Conservation (phyloP, 1,140 invertebrate species). For the Homarus americanus region DNA sequence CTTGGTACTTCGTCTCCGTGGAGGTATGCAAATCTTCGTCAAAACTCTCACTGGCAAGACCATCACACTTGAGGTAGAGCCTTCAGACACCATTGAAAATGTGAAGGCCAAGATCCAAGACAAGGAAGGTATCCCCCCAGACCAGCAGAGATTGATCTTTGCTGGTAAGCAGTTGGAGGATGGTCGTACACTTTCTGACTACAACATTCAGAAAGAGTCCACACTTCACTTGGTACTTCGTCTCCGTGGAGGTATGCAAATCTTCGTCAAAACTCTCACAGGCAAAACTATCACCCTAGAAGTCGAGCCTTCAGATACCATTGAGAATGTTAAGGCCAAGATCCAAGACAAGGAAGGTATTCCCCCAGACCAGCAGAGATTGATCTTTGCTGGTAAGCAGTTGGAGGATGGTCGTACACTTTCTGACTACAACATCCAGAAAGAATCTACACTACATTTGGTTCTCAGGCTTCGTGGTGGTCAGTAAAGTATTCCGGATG, state of each 20-base stretch:
- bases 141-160: constrained; percentile 46
- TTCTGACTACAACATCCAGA: constrained; percentile 29
- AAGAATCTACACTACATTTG: constrained; percentile 26
- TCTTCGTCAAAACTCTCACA: constrained; percentile 30
- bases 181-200: constrained; percentile 7
- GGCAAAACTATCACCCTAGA: constrained; percentile 25
- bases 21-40: constrained; percentile 38
- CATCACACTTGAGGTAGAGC: constrained; percentile 16
- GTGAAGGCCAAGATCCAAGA: constrained; percentile 35
- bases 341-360: constrained; percentile 38
- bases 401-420: constrained; percentile 23
- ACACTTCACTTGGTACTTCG: constrained; percentile 12
- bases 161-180: constrained; percentile 27
- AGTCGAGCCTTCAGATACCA: constrained; percentile 27
- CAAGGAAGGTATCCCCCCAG: constrained; percentile 23
- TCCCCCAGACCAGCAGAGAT: constrained; percentile 31
- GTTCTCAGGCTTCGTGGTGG: background rate
- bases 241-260: constrained; percentile 27
- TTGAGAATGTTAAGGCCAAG: constrained; percentile 30
- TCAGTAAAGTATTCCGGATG: background rate
- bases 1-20: background rate
- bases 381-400: constrained; percentile 42
- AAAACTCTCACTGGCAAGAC: constrained; percentile 27
- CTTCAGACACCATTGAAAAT: constrained; percentile 33
- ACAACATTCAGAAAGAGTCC: constrained; percentile 34